Conservation (phyloP, 2,113 vertebrate species). For the Neotragus moschatus region DNA sequence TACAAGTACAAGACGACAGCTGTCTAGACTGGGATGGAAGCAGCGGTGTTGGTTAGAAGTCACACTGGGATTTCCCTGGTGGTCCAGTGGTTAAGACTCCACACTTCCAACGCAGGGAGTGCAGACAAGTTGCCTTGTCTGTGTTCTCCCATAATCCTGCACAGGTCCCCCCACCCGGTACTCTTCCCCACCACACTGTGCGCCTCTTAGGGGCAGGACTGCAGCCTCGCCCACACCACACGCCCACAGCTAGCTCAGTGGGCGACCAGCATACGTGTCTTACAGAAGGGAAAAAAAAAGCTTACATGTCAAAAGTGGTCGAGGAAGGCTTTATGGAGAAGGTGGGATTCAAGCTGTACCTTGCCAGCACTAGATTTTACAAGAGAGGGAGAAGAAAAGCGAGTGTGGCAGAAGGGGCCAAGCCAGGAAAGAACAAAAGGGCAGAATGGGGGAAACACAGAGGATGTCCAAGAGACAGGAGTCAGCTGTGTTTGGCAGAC, state of each 20-base stretch:
- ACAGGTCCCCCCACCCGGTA: background rate
- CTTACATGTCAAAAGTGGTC: background rate
- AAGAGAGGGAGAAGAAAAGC: background rate
- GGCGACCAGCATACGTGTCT: background rate
- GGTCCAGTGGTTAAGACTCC: background rate
- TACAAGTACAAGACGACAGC: background rate
- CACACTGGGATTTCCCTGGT: background rate
- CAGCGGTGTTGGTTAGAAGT: background rate
- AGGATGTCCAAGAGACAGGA: background rate
- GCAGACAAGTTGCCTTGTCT: background rate
- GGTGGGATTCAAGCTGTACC: background rate
- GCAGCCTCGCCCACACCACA: background rate
- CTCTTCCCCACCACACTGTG: background rate
- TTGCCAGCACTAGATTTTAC: background rate
- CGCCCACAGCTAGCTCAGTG: background rate
- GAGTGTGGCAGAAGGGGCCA: background rate
- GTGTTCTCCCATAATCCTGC: background rate
- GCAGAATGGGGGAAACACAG: background rate
- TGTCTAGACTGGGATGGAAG: background rate
- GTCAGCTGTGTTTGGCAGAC: background rate
- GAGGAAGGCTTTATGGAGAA: background rate
- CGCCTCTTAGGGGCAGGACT: background rate
- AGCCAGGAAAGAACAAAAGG: background rate
- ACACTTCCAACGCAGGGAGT: background rate
- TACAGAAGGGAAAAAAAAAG: background rate